Evolutionary conservation across 2,888 invertebrate genomes (phyloP).

Genomic region (Aspidiotus rigidus): DNA sequence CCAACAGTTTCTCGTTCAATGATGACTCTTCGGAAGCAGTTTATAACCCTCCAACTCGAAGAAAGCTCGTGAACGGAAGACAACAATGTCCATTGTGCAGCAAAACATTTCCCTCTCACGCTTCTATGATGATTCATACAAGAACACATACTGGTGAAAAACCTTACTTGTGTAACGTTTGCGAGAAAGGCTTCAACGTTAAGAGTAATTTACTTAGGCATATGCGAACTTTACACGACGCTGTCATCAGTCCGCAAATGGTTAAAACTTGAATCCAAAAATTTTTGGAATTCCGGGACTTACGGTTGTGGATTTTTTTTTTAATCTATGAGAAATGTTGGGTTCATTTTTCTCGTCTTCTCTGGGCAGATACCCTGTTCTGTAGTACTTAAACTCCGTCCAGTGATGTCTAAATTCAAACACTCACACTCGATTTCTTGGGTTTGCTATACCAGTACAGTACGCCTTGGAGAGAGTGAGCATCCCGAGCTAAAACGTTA

Average conservation of each 20-base stretch:
- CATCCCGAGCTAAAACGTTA: too few relatives aligned
- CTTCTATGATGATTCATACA: constrained; percentile 68
- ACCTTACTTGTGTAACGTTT: constrained; percentile 63
- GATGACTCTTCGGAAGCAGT: constrained; percentile 29
- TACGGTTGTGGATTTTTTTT: background rate
- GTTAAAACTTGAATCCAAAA: constrained; percentile 15
- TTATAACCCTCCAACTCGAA: constrained; percentile 30
- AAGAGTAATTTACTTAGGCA: constrained; percentile 66
- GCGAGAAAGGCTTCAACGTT: constrained; percentile 69
- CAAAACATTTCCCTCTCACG: constrained; percentile 67
- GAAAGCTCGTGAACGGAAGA: constrained; percentile 35
- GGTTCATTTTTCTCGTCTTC: too few relatives aligned
- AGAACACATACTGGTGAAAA: constrained; percentile 66
- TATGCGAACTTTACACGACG: constrained; percentile 64
- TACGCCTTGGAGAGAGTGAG: too few relatives aligned
- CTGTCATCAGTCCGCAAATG: constrained; percentile 47
- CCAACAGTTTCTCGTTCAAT: constrained; percentile 36
- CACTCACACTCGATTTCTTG: too few relatives aligned
- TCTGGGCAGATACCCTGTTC: too few relatives aligned
- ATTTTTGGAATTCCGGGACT: background rate
- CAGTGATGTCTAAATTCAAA: too few relatives aligned
- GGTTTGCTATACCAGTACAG: too few relatives aligned
- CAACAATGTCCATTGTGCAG: constrained; percentile 60
- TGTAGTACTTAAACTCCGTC: too few relatives aligned
- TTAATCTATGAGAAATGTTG: background rate